Evolutionary conservation across 1,140 invertebrate species (phyloP), one percentile per base, ranked within the genome.

Genomic region (Lepidostoma basale): DNA sequence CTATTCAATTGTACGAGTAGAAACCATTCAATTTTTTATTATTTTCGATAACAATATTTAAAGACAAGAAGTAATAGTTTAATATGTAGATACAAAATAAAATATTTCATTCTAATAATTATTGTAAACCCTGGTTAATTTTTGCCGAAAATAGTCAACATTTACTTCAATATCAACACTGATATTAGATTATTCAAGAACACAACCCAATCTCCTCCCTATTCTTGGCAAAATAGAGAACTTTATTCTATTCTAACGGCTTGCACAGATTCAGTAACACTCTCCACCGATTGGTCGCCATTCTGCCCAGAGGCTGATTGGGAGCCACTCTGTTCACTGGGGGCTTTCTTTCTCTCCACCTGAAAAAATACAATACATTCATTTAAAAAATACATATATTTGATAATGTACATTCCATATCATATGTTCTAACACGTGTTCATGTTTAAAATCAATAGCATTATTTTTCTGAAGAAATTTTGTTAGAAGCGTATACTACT

Each of bases 271-370:
- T 73, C 71, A 28, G 67, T 64, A 12, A 73, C 44, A 36, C 71
- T 73, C 6, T 73, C 71, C 16, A 73, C 64, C 8, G 71, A 73
- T 39, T 73, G 71, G 45, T 69, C 64, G 12, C 71, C 71, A 39
- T 73, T 73, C 33, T 73, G 71, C 18, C 71, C 71, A 3, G 63
- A 67, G 6, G 66, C 42, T 14, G 67, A 67, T 28, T 67, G 71
- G 39, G 39, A 67, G 20, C 67, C 71, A 36, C 67, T 69, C 22
- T 69, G 42, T 45, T 69, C 67, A 64, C 67, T 69, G 1, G 70
- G 67, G 54, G 67, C 67, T 59, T 73, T 73, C 36, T 73, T 73
- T 16, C 67, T 54, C 33, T 73, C 71, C 16, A 73, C 71, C 71
- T 73, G 42, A 1, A 73, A 52, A 47, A 62, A 47, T 18, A 49